Percentiles rank a stretch among this genome's conserved stretches.
These are phyloP conservation scores for Standfussiana lucernea DNA, from an alignment of 2,888 invertebrate species.

Conservation along the genomic window DNA sequence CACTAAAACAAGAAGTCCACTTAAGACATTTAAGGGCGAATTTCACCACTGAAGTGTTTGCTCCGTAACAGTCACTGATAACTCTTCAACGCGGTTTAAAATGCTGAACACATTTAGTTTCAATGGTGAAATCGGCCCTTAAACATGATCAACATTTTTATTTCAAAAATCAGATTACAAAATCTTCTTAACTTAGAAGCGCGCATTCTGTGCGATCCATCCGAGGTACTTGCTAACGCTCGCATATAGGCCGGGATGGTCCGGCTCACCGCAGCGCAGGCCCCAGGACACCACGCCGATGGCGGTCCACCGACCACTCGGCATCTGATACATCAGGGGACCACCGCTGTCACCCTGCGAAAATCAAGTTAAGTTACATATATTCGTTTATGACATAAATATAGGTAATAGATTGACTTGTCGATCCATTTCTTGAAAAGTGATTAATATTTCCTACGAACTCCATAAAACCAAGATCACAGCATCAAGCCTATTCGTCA, in stretches of 20 bases:
- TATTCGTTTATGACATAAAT: background rate
- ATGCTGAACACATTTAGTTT: background rate
- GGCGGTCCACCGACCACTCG: conserved; percentile 94
- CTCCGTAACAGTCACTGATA: background rate
- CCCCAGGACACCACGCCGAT: conserved; percentile 97
- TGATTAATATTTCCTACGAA: background rate
- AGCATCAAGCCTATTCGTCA: background rate
- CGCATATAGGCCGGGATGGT: conserved; percentile 95
- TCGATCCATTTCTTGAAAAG: background rate
- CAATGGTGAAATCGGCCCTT: background rate
- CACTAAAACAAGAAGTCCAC: background rate
- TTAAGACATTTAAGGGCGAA: background rate
- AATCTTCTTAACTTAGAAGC: conserved; percentile 76
- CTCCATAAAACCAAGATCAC: background rate
- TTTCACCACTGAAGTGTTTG: background rate
- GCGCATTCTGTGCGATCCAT: conserved; percentile 92
- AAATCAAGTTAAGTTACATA: background rate
- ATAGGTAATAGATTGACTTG: background rate
- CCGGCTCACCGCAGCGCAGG: conserved; percentile 94
- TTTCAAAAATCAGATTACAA: background rate
- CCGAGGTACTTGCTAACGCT: conserved; percentile 93
- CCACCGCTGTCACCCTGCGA: conserved; percentile 96
- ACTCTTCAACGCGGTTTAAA: background rate
- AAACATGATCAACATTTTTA: conserved; percentile 9
- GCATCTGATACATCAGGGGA: conserved; percentile 93